Evolutionary conservation across 2,797 vertebrate genomes (phyloP).

Genomic region (Mareca penelope): DNA sequence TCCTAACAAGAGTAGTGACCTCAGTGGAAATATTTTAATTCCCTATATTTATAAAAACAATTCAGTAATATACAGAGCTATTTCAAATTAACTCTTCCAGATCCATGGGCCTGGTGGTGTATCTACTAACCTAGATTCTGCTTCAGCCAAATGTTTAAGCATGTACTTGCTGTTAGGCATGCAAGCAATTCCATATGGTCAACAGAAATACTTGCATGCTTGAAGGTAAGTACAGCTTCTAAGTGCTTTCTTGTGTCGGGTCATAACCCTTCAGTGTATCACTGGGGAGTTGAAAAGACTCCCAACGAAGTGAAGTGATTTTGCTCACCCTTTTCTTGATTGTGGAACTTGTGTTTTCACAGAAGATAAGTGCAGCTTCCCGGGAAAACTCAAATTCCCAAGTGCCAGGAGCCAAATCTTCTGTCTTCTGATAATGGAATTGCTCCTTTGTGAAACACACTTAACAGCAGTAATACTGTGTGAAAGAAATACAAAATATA

Average conservation of each 20-base stretch:
- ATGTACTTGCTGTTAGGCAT: background rate
- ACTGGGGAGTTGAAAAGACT: conserved; percentile 41
- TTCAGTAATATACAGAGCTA: conserved; percentile 76
- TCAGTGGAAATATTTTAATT: conserved; percentile 77
- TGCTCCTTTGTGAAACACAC: conserved; percentile 81
- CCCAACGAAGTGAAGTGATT: conserved; percentile 61
- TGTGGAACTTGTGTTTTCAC: conserved; percentile 75
- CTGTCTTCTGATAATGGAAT: conserved; percentile 81
- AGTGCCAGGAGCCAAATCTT: conserved; percentile 82
- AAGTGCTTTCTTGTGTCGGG: conserved; percentile 61
- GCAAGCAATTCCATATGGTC: background rate
- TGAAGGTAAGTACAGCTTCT: background rate
- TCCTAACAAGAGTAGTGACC: conserved; percentile 83
- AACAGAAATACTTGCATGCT: conserved; percentile 3
- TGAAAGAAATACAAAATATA: conserved; percentile 90
- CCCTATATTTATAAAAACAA: conserved; percentile 64
- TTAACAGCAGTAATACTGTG: conserved; percentile 82
- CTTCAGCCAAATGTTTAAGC: conserved; percentile 44
- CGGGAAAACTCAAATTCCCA: conserved; percentile 78
- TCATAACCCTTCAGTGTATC: conserved; percentile 58
- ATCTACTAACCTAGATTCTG: conserved; percentile 43
- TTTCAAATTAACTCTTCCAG: conserved; percentile 74
- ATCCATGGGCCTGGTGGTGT: conserved; percentile 74
- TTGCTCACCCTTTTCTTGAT: conserved; percentile 70
- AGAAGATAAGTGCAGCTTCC: conserved; percentile 77